These are phyloP conservation scores for Poicephalus meyeri DNA, from an alignment of 2,113 vertebrate genomes.

Conservation along the genomic window DNA sequence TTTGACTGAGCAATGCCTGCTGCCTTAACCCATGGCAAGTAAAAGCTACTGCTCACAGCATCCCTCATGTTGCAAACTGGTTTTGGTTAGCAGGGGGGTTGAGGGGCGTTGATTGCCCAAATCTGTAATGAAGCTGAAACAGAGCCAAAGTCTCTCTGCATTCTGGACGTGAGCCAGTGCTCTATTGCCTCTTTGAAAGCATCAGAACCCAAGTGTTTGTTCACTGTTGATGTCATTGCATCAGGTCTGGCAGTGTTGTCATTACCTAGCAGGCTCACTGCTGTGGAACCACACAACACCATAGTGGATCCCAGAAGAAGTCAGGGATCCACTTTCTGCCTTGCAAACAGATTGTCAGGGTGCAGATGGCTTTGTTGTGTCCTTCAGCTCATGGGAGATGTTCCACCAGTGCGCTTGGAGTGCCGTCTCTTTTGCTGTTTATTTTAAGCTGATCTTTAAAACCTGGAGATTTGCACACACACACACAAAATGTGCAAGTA, in stretches of 20 bases:
- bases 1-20: not conserved
- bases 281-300: not conserved
- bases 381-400: not conserved
- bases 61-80: not conserved
- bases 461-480: slow-evolving; percentile 5
- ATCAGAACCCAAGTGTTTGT: not conserved
- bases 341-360: not conserved
- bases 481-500: slow-evolving; percentile 2
- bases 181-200: slow-evolving; percentile 17
- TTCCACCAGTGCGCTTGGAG: not conserved
- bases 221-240: not conserved
- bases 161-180: not conserved
- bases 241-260: not conserved
- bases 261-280: not conserved
- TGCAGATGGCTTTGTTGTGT: not conserved
- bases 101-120: not conserved
- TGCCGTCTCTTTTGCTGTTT: not conserved
- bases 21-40: not conserved
- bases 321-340: not conserved
- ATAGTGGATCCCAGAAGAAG: not conserved
- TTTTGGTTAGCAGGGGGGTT: not conserved
- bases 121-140: not conserved
- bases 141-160: not conserved
- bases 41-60: not conserved
- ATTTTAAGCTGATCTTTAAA: not conserved